phyloP scores from a whole-genome alignment of 1,140 invertebrate genomes.

The Meloidogyne chitwoodi region DNA sequence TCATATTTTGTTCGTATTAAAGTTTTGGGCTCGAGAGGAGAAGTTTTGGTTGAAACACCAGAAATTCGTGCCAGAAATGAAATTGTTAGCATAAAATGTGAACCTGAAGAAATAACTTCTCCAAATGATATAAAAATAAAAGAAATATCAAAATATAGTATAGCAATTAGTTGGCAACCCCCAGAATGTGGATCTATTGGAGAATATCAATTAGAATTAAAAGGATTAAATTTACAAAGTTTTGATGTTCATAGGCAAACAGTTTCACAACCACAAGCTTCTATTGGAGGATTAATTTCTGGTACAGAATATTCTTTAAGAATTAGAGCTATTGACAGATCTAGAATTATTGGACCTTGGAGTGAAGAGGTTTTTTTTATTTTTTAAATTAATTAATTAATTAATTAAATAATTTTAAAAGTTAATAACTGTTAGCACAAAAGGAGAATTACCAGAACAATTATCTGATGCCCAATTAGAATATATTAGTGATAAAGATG shows the following conservation, averaged over 20 bases:
- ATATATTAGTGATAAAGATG: slow-evolving; percentile 49
- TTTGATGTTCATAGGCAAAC: slow-evolving; percentile 60
- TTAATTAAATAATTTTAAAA: neutral
- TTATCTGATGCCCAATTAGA: slow-evolving; percentile 44
- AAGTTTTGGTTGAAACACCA: slow-evolving; percentile 58
- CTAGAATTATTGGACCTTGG: slow-evolving; percentile 51
- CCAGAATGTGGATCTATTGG: slow-evolving; percentile 57
- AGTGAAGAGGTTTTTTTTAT: slow-evolving; percentile 33
- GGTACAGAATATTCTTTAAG: slow-evolving; percentile 54
- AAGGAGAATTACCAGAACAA: slow-evolving; percentile 52
- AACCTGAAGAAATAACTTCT: slow-evolving; percentile 55
- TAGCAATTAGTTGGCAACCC: slow-evolving; percentile 55
- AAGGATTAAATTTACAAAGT: slow-evolving; percentile 37
- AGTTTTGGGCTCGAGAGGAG: slow-evolving; percentile 56
- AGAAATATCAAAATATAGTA: slow-evolving; percentile 48
- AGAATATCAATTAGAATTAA: slow-evolving; percentile 59
- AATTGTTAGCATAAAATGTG: slow-evolving; percentile 59
- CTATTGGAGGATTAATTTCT: slow-evolving; percentile 55
- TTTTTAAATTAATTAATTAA: neutral
- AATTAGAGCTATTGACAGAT: slow-evolving; percentile 54
- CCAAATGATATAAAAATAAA: slow-evolving; percentile 54
- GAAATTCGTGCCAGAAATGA: slow-evolving; percentile 58
- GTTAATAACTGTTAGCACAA: slow-evolving; percentile 45
- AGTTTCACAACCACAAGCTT: slow-evolving; percentile 56
- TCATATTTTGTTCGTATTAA: slow-evolving; percentile 59